phyloP scores from a whole-genome alignment of 2,113 vertebrate species.

The Himantopus leucocephalus region DNA sequence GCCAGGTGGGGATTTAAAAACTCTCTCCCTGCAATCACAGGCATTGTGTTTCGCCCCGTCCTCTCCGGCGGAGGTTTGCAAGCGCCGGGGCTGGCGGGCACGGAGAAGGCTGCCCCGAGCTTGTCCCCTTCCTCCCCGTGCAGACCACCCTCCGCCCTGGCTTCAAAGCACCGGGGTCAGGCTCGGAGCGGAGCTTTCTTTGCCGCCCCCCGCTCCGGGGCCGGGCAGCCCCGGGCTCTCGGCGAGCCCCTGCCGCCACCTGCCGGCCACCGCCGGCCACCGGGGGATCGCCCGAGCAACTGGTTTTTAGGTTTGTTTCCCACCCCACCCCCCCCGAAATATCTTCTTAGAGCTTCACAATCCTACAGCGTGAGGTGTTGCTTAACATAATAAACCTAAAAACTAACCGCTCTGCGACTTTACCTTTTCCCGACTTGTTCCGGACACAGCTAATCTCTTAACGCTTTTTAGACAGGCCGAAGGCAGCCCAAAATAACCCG shows the following conservation, averaged over 20 bases:
- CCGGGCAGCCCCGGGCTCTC: background rate
- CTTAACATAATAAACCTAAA: too few species aligned
- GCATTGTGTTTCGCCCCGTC: rapidly evolving
- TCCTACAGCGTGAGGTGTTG: rapidly evolving
- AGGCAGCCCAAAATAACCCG: rapidly evolving
- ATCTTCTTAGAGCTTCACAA: too few species aligned
- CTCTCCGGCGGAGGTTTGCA: background rate
- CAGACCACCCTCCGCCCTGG: background rate
- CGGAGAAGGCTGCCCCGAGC: background rate
- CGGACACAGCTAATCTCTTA: too few species aligned
- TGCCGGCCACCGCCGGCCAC: background rate
- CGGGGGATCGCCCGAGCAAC: too few species aligned
- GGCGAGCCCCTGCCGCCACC: background rate
- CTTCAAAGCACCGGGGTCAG: too few species aligned
- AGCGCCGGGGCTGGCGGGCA: background rate
- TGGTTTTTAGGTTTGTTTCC: too few species aligned
- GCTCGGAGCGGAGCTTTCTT: too few species aligned
- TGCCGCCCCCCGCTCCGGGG: too few species aligned
- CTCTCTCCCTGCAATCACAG: background rate
- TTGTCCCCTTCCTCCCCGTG: rapidly evolving
- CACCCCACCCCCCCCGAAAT: too few species aligned
- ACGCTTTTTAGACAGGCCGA: rapidly evolving
- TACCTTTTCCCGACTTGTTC: too few species aligned
- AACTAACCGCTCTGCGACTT: rapidly evolving
- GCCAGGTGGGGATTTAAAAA: background rate